phyloP scores from a whole-genome alignment of 1,140 invertebrate genomes.

The Callitettix versicolor region DNA sequence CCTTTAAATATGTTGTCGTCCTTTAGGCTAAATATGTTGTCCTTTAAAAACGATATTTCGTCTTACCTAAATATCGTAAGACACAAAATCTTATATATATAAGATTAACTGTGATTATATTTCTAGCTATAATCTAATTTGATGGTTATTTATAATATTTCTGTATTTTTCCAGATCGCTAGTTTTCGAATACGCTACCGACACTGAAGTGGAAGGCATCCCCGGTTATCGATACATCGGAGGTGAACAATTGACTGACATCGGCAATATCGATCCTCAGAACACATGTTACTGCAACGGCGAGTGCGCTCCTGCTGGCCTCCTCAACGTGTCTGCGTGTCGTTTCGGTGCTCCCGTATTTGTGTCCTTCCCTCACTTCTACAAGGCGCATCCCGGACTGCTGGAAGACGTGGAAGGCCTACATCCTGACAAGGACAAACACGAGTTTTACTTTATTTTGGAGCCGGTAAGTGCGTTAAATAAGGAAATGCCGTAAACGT shows the following conservation, averaged over 20 bases:
- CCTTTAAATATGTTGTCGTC: too few species aligned
- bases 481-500: not conserved
- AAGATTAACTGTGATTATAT: too few species aligned
- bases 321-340: conserved; percentile 38
- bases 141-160: too few species aligned
- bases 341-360: conserved; percentile 50
- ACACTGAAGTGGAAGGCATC: conserved; percentile 34
- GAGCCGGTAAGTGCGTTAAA: conserved; percentile 45
- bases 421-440: conserved; percentile 41
- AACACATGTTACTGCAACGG: conserved; percentile 63
- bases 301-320: conserved; percentile 53
- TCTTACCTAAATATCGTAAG: too few species aligned
- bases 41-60: too few species aligned
- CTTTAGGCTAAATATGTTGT: too few species aligned
- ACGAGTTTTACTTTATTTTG: conserved; percentile 46
- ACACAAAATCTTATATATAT: too few species aligned
- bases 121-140: too few species aligned
- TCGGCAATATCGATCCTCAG: conserved; percentile 41
- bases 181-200: conserved; percentile 41
- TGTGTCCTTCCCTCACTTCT: conserved; percentile 62
- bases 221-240: conserved; percentile 32
- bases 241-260: conserved; percentile 33
- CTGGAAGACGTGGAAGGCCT: conserved; percentile 43
- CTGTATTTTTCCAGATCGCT: conserved; percentile 25
- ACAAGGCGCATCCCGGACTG: conserved; percentile 45